These are phyloP conservation scores for Urocynchramus pylzowi DNA, from an alignment of 2,113 vertebrate species.

Conservation along the genomic window DNA sequence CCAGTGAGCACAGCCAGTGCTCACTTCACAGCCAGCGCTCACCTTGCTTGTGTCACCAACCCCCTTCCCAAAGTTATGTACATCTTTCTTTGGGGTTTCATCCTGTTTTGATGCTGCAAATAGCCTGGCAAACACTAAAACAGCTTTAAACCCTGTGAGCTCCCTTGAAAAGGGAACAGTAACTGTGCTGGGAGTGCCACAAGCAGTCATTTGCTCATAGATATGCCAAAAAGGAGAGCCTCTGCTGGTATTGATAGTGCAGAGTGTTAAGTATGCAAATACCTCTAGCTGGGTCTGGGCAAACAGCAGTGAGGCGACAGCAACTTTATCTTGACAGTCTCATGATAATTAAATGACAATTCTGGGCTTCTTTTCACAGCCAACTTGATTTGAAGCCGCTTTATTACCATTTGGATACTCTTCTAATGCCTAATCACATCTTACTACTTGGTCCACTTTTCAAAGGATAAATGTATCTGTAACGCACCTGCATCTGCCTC, in stretches of 20 bases:
- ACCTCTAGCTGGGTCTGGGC: background rate
- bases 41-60: fast-evolving
- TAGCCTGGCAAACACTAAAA: background rate
- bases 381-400: background rate
- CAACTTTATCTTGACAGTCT: background rate
- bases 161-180: background rate
- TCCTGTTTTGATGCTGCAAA: background rate
- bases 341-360: background rate
- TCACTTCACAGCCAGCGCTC: background rate
- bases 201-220: background rate
- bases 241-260: background rate
- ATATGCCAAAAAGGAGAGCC: fast-evolving
- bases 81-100: background rate
- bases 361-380: background rate
- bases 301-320: background rate
- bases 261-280: background rate
- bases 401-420: background rate
- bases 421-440: background rate
- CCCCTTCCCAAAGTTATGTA: background rate
- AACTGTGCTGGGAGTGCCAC: background rate
- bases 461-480: background rate
- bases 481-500: background rate
- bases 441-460: background rate
- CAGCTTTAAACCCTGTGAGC: background rate
- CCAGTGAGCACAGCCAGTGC: background rate